These are phyloP conservation scores for Gallinago paraguaiae DNA, from an alignment of 2,113 vertebrate species.

Conservation along the genomic window DNA sequence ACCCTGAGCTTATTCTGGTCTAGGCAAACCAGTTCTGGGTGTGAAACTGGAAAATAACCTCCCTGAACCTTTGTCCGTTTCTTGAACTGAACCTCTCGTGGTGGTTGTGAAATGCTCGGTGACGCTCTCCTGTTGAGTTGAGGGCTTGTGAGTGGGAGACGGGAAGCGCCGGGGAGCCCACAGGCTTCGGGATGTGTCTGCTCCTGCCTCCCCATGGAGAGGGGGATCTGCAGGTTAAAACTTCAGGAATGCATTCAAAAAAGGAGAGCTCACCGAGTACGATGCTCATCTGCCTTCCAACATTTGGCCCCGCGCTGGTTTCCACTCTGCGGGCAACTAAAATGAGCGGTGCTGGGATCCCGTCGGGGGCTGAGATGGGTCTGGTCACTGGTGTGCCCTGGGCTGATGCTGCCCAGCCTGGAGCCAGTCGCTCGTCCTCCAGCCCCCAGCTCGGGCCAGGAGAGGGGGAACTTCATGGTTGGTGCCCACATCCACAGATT, in stretches of 20 bases:
- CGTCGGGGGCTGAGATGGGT: not conserved
- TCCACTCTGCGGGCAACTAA: not conserved
- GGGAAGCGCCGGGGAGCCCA: not conserved
- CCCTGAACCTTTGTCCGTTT: constrained; percentile 56
- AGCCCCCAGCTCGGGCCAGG: not conserved
- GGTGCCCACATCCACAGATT: not conserved
- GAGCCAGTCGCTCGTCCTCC: not conserved
- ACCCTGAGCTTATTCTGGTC: constrained; percentile 46
- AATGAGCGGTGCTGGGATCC: not conserved
- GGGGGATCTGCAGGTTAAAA: not conserved
- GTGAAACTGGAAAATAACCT: constrained; percentile 63
- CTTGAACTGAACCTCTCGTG: constrained; percentile 16
- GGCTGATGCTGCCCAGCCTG: not conserved
- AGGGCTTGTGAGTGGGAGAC: not conserved
- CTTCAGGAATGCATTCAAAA: not conserved
- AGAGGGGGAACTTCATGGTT: not conserved
- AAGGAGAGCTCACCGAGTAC: not conserved
- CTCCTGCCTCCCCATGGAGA: not conserved
- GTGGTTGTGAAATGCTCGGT: not conserved
- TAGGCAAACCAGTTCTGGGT: constrained; percentile 67
- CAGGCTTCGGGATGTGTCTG: not conserved
- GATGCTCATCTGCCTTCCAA: not conserved
- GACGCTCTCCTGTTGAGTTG: not conserved
- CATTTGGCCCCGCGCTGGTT: fast-evolving
- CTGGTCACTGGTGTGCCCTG: not conserved